These are phyloP conservation scores for Eulemur coronatus DNA, from an alignment of 2,797 vertebrate species.

Conservation along the genomic window DNA sequence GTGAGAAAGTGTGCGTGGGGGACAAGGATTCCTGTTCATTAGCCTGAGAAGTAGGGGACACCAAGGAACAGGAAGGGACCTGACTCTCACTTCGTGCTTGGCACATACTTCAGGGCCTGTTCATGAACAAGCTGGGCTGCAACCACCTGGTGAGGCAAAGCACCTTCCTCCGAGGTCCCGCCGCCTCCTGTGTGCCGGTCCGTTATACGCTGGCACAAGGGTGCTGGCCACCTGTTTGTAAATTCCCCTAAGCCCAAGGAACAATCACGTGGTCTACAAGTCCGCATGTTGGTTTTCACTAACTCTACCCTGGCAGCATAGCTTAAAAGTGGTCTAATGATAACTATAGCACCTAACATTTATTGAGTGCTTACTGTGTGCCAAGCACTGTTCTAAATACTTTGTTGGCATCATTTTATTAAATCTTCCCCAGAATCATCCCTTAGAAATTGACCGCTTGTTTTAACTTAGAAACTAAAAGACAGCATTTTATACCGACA, in stretches of 20 bases:
- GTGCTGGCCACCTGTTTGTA: not conserved
- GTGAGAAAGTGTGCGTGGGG: not conserved
- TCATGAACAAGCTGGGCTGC: not conserved
- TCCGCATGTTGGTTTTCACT: not conserved
- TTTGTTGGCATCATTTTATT: not conserved
- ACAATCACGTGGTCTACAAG: not conserved
- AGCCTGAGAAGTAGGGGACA: not conserved
- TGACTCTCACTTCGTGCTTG: not conserved
- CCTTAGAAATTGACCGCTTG: not conserved
- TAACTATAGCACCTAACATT: not conserved
- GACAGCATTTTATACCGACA: not conserved
- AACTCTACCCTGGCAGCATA: not conserved
- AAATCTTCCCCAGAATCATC: not conserved
- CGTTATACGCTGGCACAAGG: too few species aligned
- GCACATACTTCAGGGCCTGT: not conserved
- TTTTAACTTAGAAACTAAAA: not conserved
- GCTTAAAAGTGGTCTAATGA: not conserved
- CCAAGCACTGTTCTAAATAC: not conserved
- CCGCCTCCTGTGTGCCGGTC: too few species aligned
- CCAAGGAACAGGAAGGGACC: not conserved
- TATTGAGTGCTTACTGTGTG: not conserved
- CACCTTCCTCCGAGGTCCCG: not conserved
- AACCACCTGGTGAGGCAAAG: not conserved
- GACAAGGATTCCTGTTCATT: not conserved
- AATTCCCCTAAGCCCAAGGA: not conserved